Percentiles rank a stretch among this genome's conserved stretches.
Evolutionary conservation across 2,888 invertebrate species (phyloP).

Genomic region (Lasioglossum vierecki): DNA sequence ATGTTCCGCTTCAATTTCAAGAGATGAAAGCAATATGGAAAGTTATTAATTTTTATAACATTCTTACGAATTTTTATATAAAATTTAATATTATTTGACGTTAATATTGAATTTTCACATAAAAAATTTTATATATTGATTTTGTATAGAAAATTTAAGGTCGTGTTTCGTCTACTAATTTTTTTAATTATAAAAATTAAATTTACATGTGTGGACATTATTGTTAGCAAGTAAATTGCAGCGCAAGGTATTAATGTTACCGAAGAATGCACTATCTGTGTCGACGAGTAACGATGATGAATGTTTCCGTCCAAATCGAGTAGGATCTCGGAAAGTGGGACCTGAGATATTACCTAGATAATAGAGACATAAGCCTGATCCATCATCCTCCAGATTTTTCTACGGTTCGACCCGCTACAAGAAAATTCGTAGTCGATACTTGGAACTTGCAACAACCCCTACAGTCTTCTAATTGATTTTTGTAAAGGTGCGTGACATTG

Average conservation of each 20-base stretch:
- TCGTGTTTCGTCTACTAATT: not conserved
- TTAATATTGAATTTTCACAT: no score
- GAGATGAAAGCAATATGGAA: no score
- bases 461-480: not conserved
- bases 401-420: not conserved
- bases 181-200: not conserved
- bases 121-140: no score
- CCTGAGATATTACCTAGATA: not conserved
- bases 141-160: not conserved
- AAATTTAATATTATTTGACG: no score
- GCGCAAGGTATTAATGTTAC: not conserved
- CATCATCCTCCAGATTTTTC: not conserved
- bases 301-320: not conserved
- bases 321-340: not conserved
- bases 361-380: conserved; percentile 3
- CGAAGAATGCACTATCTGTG: not conserved
- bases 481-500: not conserved
- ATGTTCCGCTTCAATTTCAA: not conserved
- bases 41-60: no score
- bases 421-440: not conserved
- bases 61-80: no score
- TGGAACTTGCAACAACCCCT: not conserved
- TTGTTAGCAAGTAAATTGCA: not conserved
- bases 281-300: not conserved
- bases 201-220: not conserved